These are phyloP conservation scores for Melipona beecheii DNA, from an alignment of 2,888 invertebrate species.

Conservation along the genomic window DNA sequence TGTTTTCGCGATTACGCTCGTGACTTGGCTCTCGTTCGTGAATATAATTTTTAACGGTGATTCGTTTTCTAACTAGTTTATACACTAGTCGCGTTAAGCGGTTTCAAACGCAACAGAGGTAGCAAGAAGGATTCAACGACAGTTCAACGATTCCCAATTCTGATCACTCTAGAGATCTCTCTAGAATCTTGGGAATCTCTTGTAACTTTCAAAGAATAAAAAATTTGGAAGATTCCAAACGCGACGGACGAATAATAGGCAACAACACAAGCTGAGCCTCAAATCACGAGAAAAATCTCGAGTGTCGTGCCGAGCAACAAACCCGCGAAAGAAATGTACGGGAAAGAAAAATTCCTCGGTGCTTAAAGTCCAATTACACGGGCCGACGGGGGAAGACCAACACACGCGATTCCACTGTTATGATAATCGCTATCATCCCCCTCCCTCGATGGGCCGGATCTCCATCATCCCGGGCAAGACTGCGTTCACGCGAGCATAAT, in stretches of 20 bases:
- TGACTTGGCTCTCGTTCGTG: background rate
- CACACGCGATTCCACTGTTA: constrained; percentile 33
- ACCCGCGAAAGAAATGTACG: background rate
- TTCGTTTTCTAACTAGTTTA: too few species aligned
- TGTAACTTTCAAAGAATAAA: too few species aligned
- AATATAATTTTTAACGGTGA: background rate
- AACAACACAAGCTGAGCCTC: background rate
- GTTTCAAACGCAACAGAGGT: too few species aligned
- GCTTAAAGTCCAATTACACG: constrained; percentile 3
- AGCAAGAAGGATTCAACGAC: too few species aligned
- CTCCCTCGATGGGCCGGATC: background rate
- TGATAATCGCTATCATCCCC: constrained; percentile 40
- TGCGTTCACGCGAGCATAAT: constrained; percentile 40
- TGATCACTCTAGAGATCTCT: too few species aligned
- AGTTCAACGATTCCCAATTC: too few species aligned
- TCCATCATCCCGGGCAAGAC: constrained; percentile 16
- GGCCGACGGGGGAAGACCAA: background rate
- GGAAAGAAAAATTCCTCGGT: background rate
- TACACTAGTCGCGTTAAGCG: too few species aligned
- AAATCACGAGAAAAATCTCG: background rate
- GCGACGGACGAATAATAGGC: background rate
- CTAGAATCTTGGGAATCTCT: too few species aligned
- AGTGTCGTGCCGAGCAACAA: background rate
- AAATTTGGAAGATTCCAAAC: background rate
- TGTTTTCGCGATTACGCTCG: background rate